Conservation (phyloP, 2,888 invertebrate species). For the Drosophila bunnanda region DNA sequence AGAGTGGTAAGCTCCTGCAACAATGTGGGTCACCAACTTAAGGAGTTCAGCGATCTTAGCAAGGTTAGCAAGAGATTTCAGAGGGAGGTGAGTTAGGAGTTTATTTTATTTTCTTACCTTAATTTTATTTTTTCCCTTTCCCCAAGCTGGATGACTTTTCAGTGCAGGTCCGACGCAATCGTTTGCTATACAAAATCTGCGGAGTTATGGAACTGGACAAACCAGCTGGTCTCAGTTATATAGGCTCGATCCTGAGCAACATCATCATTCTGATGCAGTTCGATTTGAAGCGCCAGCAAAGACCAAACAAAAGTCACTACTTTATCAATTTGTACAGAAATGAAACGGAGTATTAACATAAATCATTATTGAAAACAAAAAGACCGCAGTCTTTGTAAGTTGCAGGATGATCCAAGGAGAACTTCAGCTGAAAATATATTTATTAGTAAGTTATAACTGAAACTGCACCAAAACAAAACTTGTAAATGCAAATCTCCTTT, state of each 20-base stretch:
- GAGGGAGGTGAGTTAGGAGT: constrained; percentile 47
- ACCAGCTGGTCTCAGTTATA: constrained; percentile 48
- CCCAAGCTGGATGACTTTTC: constrained; percentile 55
- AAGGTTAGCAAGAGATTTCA: constrained; percentile 25
- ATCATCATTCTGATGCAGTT: constrained; percentile 70
- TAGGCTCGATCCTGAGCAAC: constrained; percentile 51
- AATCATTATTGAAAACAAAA: constrained; percentile 44
- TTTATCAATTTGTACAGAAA: background rate
- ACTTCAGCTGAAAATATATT: constrained; percentile 24
- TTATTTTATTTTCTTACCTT: background rate
- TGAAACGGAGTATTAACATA: background rate
- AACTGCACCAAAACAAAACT: constrained; percentile 1
- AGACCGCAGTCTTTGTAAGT: constrained; percentile 50
- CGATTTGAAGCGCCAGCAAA: constrained; percentile 43
- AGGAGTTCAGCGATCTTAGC: constrained; percentile 50
- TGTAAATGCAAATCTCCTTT: constrained; percentile 17
- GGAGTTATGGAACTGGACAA: constrained; percentile 51
- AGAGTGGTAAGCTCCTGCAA: constrained; percentile 56
- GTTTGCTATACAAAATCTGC: constrained; percentile 51
- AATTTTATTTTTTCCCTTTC: background rate
- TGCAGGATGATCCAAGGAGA: constrained; percentile 27
- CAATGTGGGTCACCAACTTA: constrained; percentile 38
- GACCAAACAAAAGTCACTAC: background rate
- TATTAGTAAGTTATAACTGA: background rate
- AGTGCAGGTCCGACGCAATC: constrained; percentile 31